A percentile compares a stretch with the other conserved stretches of the same genome.
These are phyloP conservation scores for Dipodomys spectabilis DNA, from an alignment of 2,113 vertebrate species.

Conservation along the genomic window DNA sequence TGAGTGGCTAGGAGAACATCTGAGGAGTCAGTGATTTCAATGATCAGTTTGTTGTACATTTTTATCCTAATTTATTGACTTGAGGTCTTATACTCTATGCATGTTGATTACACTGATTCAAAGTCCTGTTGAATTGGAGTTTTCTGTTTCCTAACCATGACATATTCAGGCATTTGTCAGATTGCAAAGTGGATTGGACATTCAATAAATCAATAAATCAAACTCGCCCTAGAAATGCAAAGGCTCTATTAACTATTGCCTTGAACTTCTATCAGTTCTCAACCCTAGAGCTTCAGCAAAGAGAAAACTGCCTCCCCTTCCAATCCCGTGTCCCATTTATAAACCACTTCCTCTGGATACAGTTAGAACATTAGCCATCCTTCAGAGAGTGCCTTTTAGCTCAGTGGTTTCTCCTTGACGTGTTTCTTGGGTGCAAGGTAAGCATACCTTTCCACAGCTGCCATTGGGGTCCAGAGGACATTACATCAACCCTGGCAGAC, in stretches of 20 bases:
- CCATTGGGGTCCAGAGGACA: background rate
- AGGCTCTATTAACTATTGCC: background rate
- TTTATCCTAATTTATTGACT: conserved; percentile 2
- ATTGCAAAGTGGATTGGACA: background rate
- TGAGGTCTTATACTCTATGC: background rate
- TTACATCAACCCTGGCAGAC: background rate
- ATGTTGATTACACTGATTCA: background rate
- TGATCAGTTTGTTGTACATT: background rate
- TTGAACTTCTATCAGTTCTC: background rate
- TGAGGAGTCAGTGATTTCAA: background rate
- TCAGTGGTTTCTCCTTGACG: background rate
- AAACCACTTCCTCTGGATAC: background rate
- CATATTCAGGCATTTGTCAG: background rate
- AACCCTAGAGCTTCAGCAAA: background rate
- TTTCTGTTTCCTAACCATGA: background rate
- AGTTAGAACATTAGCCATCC: background rate
- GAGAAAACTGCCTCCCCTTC: background rate
- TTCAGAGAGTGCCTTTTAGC: background rate
- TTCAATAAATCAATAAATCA: background rate
- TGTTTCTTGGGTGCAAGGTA: background rate
- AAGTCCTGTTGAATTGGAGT: background rate
- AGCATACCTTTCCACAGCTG: background rate
- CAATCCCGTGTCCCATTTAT: background rate
- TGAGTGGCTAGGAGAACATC: background rate
- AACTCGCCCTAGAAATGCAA: background rate